Conservation (phyloP, 2,888 invertebrate species). For the Allolobophora icterica region DNA sequence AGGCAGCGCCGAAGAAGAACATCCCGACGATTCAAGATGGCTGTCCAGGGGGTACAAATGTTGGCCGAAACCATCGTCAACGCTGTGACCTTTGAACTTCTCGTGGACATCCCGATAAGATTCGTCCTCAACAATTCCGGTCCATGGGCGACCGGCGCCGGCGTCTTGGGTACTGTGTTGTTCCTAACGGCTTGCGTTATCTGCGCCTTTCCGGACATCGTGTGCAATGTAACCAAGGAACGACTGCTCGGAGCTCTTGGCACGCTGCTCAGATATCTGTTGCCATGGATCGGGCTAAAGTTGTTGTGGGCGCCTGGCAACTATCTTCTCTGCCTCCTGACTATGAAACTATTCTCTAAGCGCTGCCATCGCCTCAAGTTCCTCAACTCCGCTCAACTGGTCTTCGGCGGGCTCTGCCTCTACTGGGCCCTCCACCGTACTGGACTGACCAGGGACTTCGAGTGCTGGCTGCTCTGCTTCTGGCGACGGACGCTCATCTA, state of each 20-base stretch:
- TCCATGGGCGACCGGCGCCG: background rate
- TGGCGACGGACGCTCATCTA: background rate
- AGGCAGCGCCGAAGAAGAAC: no score
- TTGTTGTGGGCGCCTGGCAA: background rate
- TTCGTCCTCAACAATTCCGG: background rate
- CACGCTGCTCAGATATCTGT: background rate
- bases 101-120: background rate
- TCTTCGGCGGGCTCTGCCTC: background rate
- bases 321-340: background rate
- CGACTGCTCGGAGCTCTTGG: background rate
- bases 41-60: background rate
- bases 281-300: background rate
- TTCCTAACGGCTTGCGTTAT: background rate
- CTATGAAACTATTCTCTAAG: background rate
- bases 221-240: background rate
- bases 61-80: background rate
- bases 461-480: background rate
- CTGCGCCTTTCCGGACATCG: constrained; percentile 12
- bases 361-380: background rate
- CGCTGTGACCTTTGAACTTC: constrained; percentile 1
- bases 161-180: background rate
- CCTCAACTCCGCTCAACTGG: background rate
- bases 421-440: background rate
- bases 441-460: background rate
- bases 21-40: background rate